Evolutionary conservation across 2,113 vertebrate species (phyloP).

Genomic region (Pholis gunnellus): DNA sequence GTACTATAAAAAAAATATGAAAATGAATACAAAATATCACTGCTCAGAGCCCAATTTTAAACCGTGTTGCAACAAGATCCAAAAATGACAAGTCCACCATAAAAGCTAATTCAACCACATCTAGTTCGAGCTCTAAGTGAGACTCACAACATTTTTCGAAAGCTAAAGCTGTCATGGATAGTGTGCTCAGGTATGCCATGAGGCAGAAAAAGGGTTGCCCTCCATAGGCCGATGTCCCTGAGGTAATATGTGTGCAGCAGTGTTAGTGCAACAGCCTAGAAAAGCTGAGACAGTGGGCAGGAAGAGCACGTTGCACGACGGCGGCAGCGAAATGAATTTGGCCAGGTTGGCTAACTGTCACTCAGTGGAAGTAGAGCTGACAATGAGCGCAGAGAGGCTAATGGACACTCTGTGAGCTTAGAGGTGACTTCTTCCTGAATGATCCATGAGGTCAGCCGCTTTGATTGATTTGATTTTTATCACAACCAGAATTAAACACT

Average conservation of each 20-base stretch:
- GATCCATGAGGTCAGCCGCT: slow-evolving; percentile 64
- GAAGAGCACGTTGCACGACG: slow-evolving; percentile 49
- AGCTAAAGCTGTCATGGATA: slow-evolving; percentile 52
- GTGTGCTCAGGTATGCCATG: slow-evolving; percentile 41
- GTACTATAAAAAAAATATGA: background rate
- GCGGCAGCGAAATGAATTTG: slow-evolving; percentile 68
- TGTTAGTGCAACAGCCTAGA: slow-evolving; percentile 68
- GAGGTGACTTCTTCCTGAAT: slow-evolving; percentile 71
- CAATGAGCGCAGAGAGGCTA: slow-evolving; percentile 56
- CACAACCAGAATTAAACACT: slow-evolving; percentile 42
- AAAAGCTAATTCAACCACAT: slow-evolving; percentile 32
- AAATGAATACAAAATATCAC: background rate
- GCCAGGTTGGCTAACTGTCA: slow-evolving; percentile 65
- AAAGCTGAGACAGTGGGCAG: slow-evolving; percentile 66
- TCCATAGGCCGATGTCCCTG: slow-evolving; percentile 61
- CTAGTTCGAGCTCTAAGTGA: slow-evolving; percentile 31
- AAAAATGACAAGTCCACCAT: slow-evolving; percentile 29
- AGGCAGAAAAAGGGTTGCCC: slow-evolving; percentile 60
- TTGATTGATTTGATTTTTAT: slow-evolving; percentile 70
- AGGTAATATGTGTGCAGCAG: slow-evolving; percentile 67
- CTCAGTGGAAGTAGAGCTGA: slow-evolving; percentile 53
- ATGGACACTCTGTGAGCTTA: slow-evolving; percentile 65
- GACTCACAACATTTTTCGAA: slow-evolving; percentile 44
- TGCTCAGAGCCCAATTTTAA: slow-evolving; percentile 8
- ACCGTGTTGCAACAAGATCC: background rate